A percentile compares a stretch with the other conserved stretches of the same genome.
Conservation (phyloP, 2,888 invertebrate species). For the Callyntrura sp. region DNA sequence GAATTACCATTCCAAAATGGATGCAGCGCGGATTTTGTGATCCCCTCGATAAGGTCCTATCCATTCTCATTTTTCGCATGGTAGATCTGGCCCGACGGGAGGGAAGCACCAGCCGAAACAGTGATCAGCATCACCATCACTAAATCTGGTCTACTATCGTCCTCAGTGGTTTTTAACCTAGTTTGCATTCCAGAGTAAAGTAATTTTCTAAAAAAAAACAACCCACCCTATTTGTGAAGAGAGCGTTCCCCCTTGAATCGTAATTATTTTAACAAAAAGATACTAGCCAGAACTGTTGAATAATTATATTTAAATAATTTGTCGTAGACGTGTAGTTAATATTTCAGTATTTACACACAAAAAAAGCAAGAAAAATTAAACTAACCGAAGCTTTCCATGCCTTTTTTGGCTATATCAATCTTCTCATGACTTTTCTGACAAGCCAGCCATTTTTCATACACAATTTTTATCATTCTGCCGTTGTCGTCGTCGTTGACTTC, state of each 20-base stretch:
- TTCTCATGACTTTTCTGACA: slow-evolving; percentile 30
- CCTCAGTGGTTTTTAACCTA: not conserved
- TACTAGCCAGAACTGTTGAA: not conserved
- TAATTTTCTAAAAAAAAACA: slow-evolving; percentile 16
- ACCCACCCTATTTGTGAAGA: too few species aligned
- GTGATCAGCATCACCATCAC: slow-evolving; percentile 32
- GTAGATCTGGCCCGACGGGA: slow-evolving; percentile 86
- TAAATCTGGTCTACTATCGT: too few species aligned
- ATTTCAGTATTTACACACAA: not conserved
- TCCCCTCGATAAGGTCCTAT: slow-evolving; percentile 96
- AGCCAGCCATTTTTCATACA: slow-evolving; percentile 41
- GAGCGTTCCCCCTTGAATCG: too few species aligned
- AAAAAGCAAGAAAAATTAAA: not conserved
- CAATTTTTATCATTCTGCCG: slow-evolving; percentile 16
- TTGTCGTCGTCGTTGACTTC: too few species aligned
- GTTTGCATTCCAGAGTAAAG: slow-evolving; percentile 53
- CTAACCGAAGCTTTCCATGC: slow-evolving; percentile 55
- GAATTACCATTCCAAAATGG: slow-evolving; percentile 99
- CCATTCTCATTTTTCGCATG: slow-evolving; percentile 91
- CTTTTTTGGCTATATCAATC: slow-evolving; percentile 62
- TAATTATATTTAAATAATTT: not conserved
- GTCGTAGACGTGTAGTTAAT: not conserved
- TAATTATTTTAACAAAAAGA: not conserved
- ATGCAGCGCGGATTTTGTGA: slow-evolving; percentile 99
- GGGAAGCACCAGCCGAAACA: slow-evolving; percentile 48